Evolutionary conservation across 2,797 vertebrate species (phyloP), one percentile per base, ranked within the genome.

Genomic region (Acanthis flammea): DNA sequence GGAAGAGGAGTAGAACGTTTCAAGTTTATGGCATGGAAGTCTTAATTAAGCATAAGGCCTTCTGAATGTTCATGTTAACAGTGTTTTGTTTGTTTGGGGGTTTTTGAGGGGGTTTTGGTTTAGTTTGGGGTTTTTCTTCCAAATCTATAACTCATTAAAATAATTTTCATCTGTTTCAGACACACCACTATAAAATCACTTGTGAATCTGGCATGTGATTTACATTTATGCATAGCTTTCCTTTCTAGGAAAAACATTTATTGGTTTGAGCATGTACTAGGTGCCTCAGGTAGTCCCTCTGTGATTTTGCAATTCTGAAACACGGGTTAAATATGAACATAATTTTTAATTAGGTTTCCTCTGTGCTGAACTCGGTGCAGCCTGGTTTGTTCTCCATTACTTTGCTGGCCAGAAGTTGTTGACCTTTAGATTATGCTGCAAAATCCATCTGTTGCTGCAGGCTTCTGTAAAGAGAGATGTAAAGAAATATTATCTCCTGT

Each of bases 371-470:
- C 60, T 90, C 81, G 30, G 24, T 86, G 68, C 61, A 80, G 65
- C 41, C 33, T 89, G 55, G 39, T 85, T 84, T 91, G 67, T 81
- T 93, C 81, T 76, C 65, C 58, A 15, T 88, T 83, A 91, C 57
- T 90, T 81, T 92, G 30, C 54, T 28, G 85, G 81, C 88, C 86
- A 92, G 81, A 92, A 94, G 55, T 60, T 92, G 81, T 66, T 93
- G 87, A 93, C 91, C 86, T 96, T 95, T 92, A 91, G 78, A 92
- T 92, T 86, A 65, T 86, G 65, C 84, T 86, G 76, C 78, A 92
- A 91, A 95, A 91, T 70, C 81, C 92, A 92, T 95, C 93, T 94
- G 86, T 95, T 94, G 92, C 91, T 94, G 65, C 72, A 87, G 84
- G 75, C 86, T 80, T 91, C 90, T 70, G 65, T 67, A 88, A 75